Percentiles rank a stretch among this genome's conserved stretches.
Conservation (phyloP, 2,113 vertebrate species). For the Nerophis lumbriciformis region DNA sequence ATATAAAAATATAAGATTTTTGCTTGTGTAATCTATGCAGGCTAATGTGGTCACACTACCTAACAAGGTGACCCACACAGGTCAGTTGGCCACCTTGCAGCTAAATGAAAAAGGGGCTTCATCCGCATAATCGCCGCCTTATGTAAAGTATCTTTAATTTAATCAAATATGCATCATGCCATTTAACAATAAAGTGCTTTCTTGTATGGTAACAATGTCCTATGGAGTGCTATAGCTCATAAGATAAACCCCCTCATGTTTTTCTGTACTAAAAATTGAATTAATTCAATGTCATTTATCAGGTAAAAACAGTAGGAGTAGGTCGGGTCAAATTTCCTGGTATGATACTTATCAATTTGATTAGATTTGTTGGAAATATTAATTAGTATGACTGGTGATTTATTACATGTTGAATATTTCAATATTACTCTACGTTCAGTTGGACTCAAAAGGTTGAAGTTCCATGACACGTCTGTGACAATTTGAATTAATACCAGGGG, state of each 20-base stretch:
- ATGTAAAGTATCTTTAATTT: background rate
- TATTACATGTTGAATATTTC: constrained; percentile 3
- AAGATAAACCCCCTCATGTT: constrained; percentile 19
- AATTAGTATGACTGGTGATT: constrained; percentile 16
- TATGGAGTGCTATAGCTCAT: constrained; percentile 15
- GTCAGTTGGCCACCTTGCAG: no score
- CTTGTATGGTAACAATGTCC: background rate
- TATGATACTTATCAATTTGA: constrained; percentile 23
- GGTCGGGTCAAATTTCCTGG: constrained; percentile 40
- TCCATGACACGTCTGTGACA: no score
- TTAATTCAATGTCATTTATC: constrained; percentile 50
- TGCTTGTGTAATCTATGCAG: no score
- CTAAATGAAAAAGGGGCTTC: no score
- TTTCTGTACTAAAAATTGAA: constrained; percentile 38
- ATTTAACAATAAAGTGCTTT: constrained; percentile 1
- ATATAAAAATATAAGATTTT: no score
- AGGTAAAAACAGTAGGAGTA: constrained; percentile 41
- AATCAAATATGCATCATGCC: constrained; percentile 1
- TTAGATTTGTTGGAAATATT: background rate
- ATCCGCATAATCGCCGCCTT: no score
- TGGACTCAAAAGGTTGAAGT: no score
- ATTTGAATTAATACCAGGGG: no score
- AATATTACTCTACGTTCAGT: background rate
- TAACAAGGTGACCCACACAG: no score
- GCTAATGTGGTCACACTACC: no score